These are phyloP conservation scores for Aromia moschata DNA, from an alignment of 2,888 invertebrate species.

Conservation along the genomic window DNA sequence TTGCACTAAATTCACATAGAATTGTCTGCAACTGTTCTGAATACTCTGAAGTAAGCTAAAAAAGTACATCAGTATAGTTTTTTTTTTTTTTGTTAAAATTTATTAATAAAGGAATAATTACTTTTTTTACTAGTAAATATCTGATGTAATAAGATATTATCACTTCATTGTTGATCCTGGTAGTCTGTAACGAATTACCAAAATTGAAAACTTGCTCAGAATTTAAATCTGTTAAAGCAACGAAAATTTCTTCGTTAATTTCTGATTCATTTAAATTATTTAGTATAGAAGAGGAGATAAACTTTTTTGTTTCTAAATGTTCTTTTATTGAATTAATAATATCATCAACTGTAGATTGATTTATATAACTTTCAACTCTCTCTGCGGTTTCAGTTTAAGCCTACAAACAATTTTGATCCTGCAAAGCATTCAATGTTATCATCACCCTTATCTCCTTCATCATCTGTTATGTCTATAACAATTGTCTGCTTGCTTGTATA, in stretches of 20 bases:
- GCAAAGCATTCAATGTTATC: too few relatives aligned
- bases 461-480: slow-evolving; percentile 37
- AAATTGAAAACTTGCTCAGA: slow-evolving; percentile 38
- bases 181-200: slow-evolving; percentile 33
- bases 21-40: slow-evolving; percentile 33
- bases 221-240: slow-evolving; percentile 30
- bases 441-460: slow-evolving; percentile 23
- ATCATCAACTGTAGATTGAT: slow-evolving; percentile 31
- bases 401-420: neutral
- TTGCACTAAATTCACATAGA: slow-evolving; percentile 32
- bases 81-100: neutral
- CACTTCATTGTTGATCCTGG: slow-evolving; percentile 24
- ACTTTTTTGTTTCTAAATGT: slow-evolving; percentile 34
- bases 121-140: slow-evolving; percentile 37
- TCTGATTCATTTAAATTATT: slow-evolving; percentile 31
- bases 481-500: slow-evolving; percentile 10
- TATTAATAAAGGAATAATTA: slow-evolving; percentile 13
- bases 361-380: slow-evolving; percentile 10
- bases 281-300: slow-evolving; percentile 31
- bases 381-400: neutral
- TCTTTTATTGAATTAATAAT: slow-evolving; percentile 39
- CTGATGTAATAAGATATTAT: slow-evolving; percentile 35
- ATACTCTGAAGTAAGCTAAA: slow-evolving; percentile 39
- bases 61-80: slow-evolving; percentile 9
- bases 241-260: slow-evolving; percentile 33